Percentiles rank a stretch among this genome's conserved stretches.
Evolutionary conservation across 2,888 invertebrate species (phyloP).

Genomic region (Nomada ferruginata): DNA sequence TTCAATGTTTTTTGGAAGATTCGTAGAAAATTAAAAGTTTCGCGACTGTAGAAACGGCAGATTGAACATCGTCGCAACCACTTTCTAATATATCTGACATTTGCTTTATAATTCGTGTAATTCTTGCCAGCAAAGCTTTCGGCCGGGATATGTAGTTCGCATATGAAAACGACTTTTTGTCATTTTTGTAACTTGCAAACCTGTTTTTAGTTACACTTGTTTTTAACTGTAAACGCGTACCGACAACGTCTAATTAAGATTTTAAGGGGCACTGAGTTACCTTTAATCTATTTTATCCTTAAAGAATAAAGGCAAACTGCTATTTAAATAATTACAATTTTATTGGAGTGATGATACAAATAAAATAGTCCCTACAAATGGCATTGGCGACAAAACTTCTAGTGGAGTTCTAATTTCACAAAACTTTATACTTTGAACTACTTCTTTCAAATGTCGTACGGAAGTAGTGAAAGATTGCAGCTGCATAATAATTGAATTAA

Average conservation of each 20-base stretch:
- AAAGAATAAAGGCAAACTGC: not conserved
- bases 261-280: not conserved
- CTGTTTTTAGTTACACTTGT: not conserved
- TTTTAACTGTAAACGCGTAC: not conserved
- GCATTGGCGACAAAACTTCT: too few relatives aligned
- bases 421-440: too few relatives aligned
- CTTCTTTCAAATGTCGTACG: too few relatives aligned
- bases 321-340: too few relatives aligned
- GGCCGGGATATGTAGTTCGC: not conserved
- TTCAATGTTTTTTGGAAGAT: not conserved
- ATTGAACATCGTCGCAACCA: not conserved
- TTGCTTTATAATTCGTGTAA: not conserved
- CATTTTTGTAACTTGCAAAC: not conserved
- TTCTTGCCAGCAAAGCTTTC: too few relatives aligned
- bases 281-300: not conserved
- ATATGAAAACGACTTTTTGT: not conserved
- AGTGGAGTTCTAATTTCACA: too few relatives aligned
- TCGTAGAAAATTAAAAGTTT: not conserved
- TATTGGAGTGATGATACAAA: too few relatives aligned
- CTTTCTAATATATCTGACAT: slow-evolving; percentile 4
- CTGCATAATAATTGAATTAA: too few relatives aligned
- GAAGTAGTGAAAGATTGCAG: too few relatives aligned
- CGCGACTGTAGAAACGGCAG: too few relatives aligned
- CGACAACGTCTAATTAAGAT: not conserved
- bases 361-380: too few relatives aligned